Evolutionary conservation across 1,140 invertebrate species (phyloP), one percentile per base, ranked within the genome.

Genomic region (Portunus trituberculatus): DNA sequence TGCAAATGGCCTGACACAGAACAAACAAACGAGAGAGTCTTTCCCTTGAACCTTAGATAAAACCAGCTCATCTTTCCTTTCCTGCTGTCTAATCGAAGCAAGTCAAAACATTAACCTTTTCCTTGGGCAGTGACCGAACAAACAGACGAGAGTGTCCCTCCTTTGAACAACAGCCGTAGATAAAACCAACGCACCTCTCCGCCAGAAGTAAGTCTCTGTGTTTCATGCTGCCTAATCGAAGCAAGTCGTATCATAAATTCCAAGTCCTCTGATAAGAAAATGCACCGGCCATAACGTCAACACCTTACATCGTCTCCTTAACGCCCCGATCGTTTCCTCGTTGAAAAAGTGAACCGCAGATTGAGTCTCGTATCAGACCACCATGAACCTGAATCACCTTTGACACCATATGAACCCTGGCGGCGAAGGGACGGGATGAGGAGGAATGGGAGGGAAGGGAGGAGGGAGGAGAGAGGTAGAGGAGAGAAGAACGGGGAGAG

Each of bases 351-450:
- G 67, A 76, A n/a, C 6, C 67, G 2, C 67, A n/a, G 20, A 76
- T 76, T 76, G 67, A 76, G 20, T n/a, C 67, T 76, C 25, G 16
- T 76, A 76, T 76, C 67, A n/a, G 67, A 76, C 67, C 67, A 76
- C 67, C 67, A 76, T 76, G 67, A 76, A 76, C 20, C 67, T 20
- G 67, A 76, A n/a, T 76, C 67, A 76, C 67, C 67, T 76, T 76
- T 76, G 67, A 76, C 67, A 7, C 67, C 67, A n/a, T n/a, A 76
- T 76, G 67, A 76, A 76, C 67, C 67, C 67, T n/a, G 67, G n/a
- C 2, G 67, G 12, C 25, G 67, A 76, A 7, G 0, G 10, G 67
- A 76, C 12, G 20, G 12, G 67, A 2, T 59, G 52, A n/a, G 67
- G 20, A 76, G 20, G 59, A 76, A 20, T 12, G 59, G n/a, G 67